Evolutionary conservation across 2,888 invertebrate species (phyloP).

Genomic region (Cerastis leucographa): DNA sequence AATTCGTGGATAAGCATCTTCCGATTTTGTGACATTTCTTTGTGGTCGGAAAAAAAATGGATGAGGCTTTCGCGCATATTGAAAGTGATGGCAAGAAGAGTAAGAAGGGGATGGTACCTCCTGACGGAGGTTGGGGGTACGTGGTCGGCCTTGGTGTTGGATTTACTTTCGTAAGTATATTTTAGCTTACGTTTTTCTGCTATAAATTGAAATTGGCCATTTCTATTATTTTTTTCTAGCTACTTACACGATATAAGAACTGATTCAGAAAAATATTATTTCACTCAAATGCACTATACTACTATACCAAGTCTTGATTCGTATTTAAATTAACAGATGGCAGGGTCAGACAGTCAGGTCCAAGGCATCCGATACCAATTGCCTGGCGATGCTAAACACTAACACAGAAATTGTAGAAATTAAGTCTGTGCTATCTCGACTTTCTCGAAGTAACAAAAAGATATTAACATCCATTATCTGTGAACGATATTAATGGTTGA

Average conservation of each 20-base stretch:
- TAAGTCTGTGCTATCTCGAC: neutral
- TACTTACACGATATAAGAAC: neutral
- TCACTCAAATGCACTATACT: constrained; percentile 21
- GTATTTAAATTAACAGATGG: constrained; percentile 40
- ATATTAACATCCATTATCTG: neutral
- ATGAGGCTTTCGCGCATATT: constrained; percentile 87
- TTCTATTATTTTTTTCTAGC: neutral
- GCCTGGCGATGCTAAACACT: constrained; percentile 32
- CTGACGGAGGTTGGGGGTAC: constrained; percentile 96
- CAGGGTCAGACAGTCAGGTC: constrained; percentile 50
- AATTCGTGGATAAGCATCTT: neutral
- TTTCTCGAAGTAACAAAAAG: constrained; percentile 2
- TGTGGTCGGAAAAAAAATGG: constrained; percentile 76
- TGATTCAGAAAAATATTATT: constrained; percentile 15
- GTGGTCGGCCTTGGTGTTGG: constrained; percentile 93
- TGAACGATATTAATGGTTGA: neutral
- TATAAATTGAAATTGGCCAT: neutral
- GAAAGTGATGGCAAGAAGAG: constrained; percentile 68
- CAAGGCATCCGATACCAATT: constrained; percentile 49
- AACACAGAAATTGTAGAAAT: constrained; percentile 16
- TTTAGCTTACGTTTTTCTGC: neutral
- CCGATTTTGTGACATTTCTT: constrained; percentile 18
- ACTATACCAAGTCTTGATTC: constrained; percentile 37
- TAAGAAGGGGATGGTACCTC: constrained; percentile 84
- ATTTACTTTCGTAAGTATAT: constrained; percentile 93